A percentile compares a stretch with the other conserved stretches of the same genome.
These are phyloP conservation scores for Eledone cirrhosa DNA, from an alignment of 2,888 invertebrate species.

Conservation along the genomic window DNA sequence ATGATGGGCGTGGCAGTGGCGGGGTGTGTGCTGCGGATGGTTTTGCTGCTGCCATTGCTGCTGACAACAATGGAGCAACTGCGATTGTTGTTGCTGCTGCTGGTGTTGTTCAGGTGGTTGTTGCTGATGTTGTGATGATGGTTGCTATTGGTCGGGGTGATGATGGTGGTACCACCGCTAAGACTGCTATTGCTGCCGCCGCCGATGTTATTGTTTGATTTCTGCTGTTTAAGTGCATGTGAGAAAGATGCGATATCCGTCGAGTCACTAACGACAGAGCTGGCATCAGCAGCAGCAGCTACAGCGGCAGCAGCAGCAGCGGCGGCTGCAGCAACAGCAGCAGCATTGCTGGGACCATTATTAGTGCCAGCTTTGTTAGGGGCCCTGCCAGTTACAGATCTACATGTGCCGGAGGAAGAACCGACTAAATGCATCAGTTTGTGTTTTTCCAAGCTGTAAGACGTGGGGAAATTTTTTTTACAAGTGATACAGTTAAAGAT, in stretches of 20 bases:
- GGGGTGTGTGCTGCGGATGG: background rate
- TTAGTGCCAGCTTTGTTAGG: background rate
- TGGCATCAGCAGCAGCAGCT: background rate
- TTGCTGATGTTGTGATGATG: background rate
- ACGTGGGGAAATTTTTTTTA: conserved; percentile 18
- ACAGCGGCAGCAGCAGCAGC: conserved; percentile 12
- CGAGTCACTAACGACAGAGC: background rate
- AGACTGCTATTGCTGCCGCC: background rate
- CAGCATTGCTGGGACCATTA: background rate
- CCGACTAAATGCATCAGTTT: background rate
- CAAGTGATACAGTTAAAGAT: conserved; percentile 21
- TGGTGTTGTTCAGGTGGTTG: background rate
- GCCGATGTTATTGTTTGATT: conserved; percentile 3
- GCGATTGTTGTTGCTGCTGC: background rate
- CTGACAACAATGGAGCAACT: background rate
- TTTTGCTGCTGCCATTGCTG: background rate
- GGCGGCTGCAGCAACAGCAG: conserved; percentile 18
- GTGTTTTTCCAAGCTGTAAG: conserved; percentile 16
- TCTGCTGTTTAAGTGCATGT: too few species aligned
- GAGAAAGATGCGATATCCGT: too few species aligned
- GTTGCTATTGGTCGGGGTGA: background rate
- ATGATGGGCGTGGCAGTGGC: background rate
- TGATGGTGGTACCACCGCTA: background rate
- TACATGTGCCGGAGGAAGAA: too few species aligned
- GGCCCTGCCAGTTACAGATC: too few species aligned